Conservation (phyloP, 2,888 invertebrate species). For the Malthinus flaveolus region DNA sequence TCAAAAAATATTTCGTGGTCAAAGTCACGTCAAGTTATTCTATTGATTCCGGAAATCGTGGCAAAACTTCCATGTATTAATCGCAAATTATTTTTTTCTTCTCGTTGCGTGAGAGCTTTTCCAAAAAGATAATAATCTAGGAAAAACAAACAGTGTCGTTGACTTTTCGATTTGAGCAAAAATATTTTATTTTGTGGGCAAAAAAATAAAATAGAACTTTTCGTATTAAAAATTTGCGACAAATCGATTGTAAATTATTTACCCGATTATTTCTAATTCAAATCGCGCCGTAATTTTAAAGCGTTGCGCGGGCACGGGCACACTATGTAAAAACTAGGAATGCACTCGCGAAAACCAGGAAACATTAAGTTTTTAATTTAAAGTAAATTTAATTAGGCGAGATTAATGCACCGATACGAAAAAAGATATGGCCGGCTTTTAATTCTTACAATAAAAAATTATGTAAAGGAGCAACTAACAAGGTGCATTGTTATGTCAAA, state of each 20-base stretch:
- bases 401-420: slow-evolving; percentile 22
- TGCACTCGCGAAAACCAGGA: slow-evolving; percentile 21
- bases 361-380: slow-evolving; percentile 25
- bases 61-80: neutral
- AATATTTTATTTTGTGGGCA: neutral
- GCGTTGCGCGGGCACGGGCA: no score
- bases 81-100: neutral
- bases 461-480: slow-evolving; percentile 5
- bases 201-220: neutral
- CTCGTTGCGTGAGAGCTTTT: slow-evolving; percentile 16
- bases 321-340: neutral
- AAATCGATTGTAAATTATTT: no score
- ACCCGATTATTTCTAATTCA: no score
- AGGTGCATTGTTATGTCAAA: neutral
- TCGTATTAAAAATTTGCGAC: neutral
- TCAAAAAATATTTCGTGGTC: slow-evolving; percentile 20
- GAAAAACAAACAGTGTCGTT: slow-evolving; percentile 25
- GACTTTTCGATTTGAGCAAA: slow-evolving; percentile 7
- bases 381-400: slow-evolving; percentile 22
- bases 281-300: no score
- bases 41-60: slow-evolving; percentile 1
- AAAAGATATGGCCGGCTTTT: slow-evolving; percentile 17
- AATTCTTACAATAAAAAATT: slow-evolving; percentile 10
- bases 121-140: neutral
- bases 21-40: slow-evolving; percentile 20